A percentile compares a stretch with the other conserved stretches of the same genome.
phyloP scores from a whole-genome alignment of 2,888 invertebrate species.

The Oscheius sp. region DNA sequence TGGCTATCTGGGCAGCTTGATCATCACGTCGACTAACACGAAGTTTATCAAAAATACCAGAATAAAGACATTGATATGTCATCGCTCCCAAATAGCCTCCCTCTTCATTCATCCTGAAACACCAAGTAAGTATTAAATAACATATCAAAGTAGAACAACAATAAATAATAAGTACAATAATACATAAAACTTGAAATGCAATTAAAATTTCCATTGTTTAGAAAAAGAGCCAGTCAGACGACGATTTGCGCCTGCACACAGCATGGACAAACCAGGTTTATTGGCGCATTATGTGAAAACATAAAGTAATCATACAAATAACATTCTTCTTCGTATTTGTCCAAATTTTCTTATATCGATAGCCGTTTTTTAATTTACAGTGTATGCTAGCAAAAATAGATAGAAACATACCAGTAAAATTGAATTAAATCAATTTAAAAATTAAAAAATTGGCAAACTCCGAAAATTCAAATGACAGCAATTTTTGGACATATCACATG shows the following conservation, averaged over 20 bases:
- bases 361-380: too few relatives aligned
- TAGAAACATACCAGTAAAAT: too few relatives aligned
- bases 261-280: not conserved
- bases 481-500: too few relatives aligned
- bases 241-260: not conserved
- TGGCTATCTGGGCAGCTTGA: conserved; percentile 49
- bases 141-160: not conserved
- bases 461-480: too few relatives aligned
- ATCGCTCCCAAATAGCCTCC: conserved; percentile 65
- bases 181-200: not conserved
- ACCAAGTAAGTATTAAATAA: not conserved
- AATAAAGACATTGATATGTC: conserved; percentile 67
- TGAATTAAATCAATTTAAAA: too few relatives aligned
- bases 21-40: conserved; percentile 45
- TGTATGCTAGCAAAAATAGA: too few relatives aligned
- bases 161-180: not conserved
- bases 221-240: not conserved
- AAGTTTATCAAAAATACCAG: conserved; percentile 59
- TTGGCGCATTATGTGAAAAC: not conserved
- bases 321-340: too few relatives aligned
- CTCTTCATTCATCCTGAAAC: conserved; percentile 57
- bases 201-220: not conserved
- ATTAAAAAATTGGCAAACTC: too few relatives aligned
- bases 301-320: too few relatives aligned
- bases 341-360: too few relatives aligned